Base-by-base conservation (phyloP, 2,888 invertebrate species). In the Pyrrhosoma nymphula region DNA sequence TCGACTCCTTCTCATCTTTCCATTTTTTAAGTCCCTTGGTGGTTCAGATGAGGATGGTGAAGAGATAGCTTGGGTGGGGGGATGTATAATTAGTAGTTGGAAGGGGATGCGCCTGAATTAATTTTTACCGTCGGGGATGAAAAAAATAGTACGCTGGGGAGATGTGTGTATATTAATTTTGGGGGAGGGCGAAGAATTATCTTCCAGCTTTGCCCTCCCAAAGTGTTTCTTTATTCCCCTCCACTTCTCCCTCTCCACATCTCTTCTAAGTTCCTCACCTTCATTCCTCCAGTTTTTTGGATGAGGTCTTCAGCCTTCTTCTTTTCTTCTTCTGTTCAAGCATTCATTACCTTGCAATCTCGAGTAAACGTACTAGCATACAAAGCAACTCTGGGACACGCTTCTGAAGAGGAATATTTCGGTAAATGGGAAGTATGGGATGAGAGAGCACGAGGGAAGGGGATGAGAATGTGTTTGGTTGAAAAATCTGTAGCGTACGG, bases 111-210 rank as follows among this genome's bases (percentile, higher is more conserved):
- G 82, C 82, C 35, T 14, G 82, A 82, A 82, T 82, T 82, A 82
- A 82, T 82, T 82, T 82, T 82, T 82, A 35, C 82, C 82, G 35
- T 82, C 35, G 82, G 82, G 75, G 69, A 69, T 60, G 20, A 60
- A 60, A 69, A n/a, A 82, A 30, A 35, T 14, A 82, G 35, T 82
- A 26, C 18, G 82, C 35, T n/a, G 30, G 69, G 47, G 35, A 82
- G 30, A 82, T 82, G 18, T 35, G 82, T 82, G n/a, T n/a, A 35
- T 82, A 82, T 82, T 82, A 82, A 82, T 82, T 82, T 35, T 14
- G 12, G 35, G 26, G 35, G 35, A 82, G 35, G 82, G 82, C 10
- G 35, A 35, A 35, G 82, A 14, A 82, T 82, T 26, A 82, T 82
- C 82, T 82, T 14, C 82, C 8, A 35, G 35, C 16, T 35, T 35